A percentile compares a stretch with the other conserved stretches of the same genome.
phyloP scores from a whole-genome alignment of 53 echinoderm and acorn worm species.

The Arbacia lixula region DNA sequence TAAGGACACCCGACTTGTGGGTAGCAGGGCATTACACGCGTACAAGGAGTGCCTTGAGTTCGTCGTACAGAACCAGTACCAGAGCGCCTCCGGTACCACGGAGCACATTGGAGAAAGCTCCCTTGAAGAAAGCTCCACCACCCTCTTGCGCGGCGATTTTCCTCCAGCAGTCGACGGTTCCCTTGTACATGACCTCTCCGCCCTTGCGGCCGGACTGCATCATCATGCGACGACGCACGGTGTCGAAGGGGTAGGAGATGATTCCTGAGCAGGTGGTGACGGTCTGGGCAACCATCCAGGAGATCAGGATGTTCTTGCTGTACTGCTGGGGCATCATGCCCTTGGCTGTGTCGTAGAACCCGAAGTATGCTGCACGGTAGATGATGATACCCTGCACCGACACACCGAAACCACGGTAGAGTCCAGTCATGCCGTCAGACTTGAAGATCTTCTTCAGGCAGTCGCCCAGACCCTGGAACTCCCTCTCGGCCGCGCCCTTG shows the following conservation, averaged over 20 bases:
- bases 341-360: slow-evolving; percentile 97
- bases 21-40: too few species aligned
- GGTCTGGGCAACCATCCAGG: slow-evolving; percentile 96
- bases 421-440: slow-evolving; percentile 89
- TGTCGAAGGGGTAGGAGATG: slow-evolving; percentile 98
- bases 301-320: slow-evolving; percentile 79
- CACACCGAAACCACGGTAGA: slow-evolving; percentile 92
- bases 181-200: slow-evolving; percentile 89
- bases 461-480: slow-evolving; percentile 91
- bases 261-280: slow-evolving; percentile 92
- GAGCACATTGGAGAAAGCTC: slow-evolving; percentile 90
- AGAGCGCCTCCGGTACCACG: slow-evolving; percentile 96
- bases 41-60: slow-evolving; percentile 72
- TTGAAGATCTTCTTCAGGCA: slow-evolving; percentile 82
- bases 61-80: slow-evolving; percentile 89
- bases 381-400: slow-evolving; percentile 99
- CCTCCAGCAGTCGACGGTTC: slow-evolving; percentile 92
- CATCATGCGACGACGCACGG: slow-evolving; percentile 99
- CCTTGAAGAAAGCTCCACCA: slow-evolving; percentile 89
- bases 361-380: slow-evolving; percentile 97
- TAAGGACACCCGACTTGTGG: slow-evolving; percentile 2
- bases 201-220: slow-evolving; percentile 93
- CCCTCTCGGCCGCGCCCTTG: slow-evolving; percentile 66
- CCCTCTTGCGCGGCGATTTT: slow-evolving; percentile 87
- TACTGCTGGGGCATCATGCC: slow-evolving; percentile 77